Conservation (phyloP, 2,888 invertebrate genomes). For the Drosophila macrospina region DNA sequence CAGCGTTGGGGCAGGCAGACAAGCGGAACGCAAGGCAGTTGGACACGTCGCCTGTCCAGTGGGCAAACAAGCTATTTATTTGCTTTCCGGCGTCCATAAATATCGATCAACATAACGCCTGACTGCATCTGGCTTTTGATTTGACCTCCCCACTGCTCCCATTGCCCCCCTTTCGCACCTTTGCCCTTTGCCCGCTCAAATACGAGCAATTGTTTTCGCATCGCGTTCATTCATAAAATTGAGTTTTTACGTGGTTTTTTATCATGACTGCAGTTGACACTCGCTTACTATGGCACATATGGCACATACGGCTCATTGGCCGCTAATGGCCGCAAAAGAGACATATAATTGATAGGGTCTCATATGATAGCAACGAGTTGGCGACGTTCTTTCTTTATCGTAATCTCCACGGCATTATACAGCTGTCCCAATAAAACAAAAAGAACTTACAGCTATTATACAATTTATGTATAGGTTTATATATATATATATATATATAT, state of each 20-base stretch:
- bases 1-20: constrained; percentile 3
- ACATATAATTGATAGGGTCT: constrained; percentile 51
- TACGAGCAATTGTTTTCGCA: constrained; percentile 34
- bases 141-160: too few relatives aligned
- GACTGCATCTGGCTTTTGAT: constrained; percentile 65
- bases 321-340: constrained; percentile 47
- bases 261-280: constrained; percentile 48
- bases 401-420: constrained; percentile 14
- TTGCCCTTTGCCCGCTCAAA: not conserved
- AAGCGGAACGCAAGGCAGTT: constrained; percentile 5
- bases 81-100: constrained; percentile 66
- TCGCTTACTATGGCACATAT: constrained; percentile 29
- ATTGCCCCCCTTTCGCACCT: too few relatives aligned
- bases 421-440: constrained; percentile 40
- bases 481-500: not conserved
- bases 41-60: constrained; percentile 33
- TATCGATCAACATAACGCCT: constrained; percentile 69
- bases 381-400: constrained; percentile 35
- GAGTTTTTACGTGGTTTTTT: constrained; percentile 57
- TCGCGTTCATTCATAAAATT: constrained; percentile 69
- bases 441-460: constrained; percentile 20
- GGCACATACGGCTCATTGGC: constrained; percentile 40
- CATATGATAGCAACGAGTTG: constrained; percentile 26
- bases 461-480: not conserved
- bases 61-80: constrained; percentile 50